phyloP scores from a whole-genome alignment of 2,797 vertebrate species.

The Hydrocynus forskahlii region DNA sequence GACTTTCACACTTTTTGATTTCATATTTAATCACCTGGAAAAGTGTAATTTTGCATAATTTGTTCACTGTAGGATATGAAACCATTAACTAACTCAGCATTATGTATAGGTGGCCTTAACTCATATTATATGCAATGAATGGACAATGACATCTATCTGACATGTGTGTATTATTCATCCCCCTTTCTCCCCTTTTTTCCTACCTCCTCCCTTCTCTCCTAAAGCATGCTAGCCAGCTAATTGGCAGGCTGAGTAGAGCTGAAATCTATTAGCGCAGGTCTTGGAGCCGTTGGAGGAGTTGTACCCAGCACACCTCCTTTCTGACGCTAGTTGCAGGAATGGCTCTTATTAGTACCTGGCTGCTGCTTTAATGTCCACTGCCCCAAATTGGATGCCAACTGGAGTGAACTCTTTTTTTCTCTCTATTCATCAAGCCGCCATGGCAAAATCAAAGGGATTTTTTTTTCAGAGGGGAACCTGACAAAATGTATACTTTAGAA shows the following conservation, averaged over 20 bases:
- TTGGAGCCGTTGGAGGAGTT: conserved; percentile 67
- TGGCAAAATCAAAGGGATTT: conserved; percentile 76
- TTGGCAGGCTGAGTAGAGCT: conserved; percentile 76
- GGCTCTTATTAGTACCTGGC: conserved; percentile 82
- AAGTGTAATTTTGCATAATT: too few relatives aligned
- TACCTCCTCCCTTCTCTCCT: conserved; percentile 6
- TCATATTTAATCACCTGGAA: neutral
- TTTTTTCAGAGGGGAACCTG: conserved; percentile 59
- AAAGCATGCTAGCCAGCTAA: conserved; percentile 71
- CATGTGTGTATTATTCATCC: conserved; percentile 5
- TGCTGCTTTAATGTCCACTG: conserved; percentile 81
- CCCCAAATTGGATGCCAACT: conserved; percentile 79
- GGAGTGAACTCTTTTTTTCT: conserved; percentile 72
- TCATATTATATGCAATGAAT: neutral
- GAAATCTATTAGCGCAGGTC: conserved; percentile 79
- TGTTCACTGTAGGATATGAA: neutral
- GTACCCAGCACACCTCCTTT: conserved; percentile 73
- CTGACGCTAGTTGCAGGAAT: conserved; percentile 65
- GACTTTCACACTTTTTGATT: conserved; percentile 28
- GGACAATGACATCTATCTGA: neutral
- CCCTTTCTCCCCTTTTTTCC: conserved; percentile 11
- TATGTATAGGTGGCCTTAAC: neutral
- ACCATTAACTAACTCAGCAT: neutral
- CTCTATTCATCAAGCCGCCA: conserved; percentile 69
- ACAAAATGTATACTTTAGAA: conserved; percentile 67